These are phyloP conservation scores for Trypoxylon attenuatum DNA, from an alignment of 2,888 invertebrate genomes.

Conservation along the genomic window DNA sequence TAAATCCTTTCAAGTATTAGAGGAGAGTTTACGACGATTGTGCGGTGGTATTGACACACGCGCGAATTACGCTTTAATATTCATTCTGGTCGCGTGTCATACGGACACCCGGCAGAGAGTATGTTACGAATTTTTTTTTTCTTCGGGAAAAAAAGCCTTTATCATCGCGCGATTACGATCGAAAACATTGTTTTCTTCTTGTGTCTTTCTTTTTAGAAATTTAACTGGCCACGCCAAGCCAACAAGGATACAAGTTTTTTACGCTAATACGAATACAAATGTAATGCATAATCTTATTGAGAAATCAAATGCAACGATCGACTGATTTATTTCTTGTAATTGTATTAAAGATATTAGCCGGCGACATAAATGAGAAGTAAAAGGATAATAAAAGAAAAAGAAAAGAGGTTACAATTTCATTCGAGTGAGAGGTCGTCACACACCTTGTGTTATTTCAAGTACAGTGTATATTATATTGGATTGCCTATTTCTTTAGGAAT, in stretches of 20 bases:
- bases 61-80: conserved; percentile 13
- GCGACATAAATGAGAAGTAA: conserved; percentile 10
- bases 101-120: not conserved
- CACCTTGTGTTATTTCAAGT: not conserved
- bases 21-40: conserved; percentile 12
- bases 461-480: not conserved
- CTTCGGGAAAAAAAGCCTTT: too few species aligned
- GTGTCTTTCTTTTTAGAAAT: conserved; percentile 12
- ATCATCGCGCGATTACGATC: conserved; percentile 11
- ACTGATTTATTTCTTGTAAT: conserved; percentile 41
- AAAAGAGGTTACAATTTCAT: conserved; percentile 2
- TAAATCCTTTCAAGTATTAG: conserved; percentile 36
- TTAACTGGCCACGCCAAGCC: conserved; percentile 15
- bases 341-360: conserved; percentile 19
- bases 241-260: conserved; percentile 27
- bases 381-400: conserved; percentile 21
- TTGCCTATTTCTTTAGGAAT: conserved; percentile 6
- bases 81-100: conserved; percentile 5
- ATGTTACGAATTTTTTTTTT: not conserved
- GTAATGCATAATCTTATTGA: conserved; percentile 25
- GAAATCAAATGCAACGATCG: conserved; percentile 37
- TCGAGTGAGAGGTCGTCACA: too few species aligned
- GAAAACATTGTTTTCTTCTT: conserved; percentile 16
- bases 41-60: conserved; percentile 7
- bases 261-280: conserved; percentile 28